Conservation (phyloP, 2,888 invertebrate genomes). For the Idaea biselata region DNA sequence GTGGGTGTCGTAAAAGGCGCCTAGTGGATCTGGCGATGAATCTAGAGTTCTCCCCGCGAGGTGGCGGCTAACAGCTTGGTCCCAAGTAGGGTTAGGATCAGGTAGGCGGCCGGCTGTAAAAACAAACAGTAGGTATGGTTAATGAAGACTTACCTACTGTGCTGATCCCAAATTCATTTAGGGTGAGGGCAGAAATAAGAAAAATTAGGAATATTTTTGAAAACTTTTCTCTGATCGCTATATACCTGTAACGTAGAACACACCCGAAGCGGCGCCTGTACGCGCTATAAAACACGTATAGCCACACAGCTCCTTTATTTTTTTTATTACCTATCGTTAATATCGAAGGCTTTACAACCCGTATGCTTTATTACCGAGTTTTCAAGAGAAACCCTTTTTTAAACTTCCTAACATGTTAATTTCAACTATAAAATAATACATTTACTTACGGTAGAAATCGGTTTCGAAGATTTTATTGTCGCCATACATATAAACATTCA, state of each 20-base stretch:
- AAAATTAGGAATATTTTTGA: not conserved
- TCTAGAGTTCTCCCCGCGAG: no score
- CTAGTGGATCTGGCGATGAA: no score
- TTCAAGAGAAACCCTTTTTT: constrained; percentile 49
- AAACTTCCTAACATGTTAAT: constrained; percentile 72
- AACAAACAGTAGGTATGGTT: not conserved
- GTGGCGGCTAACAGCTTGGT: no score
- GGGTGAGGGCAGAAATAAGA: not conserved
- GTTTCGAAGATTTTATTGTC: constrained; percentile 21
- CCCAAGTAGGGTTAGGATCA: no score
- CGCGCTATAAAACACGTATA: constrained; percentile 64
- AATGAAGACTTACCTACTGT: not conserved
- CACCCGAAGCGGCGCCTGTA: constrained; percentile 59
- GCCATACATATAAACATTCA: constrained; percentile 8
- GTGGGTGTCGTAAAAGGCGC: no score
- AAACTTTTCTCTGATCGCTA: constrained; percentile 11
- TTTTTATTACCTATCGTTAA: constrained; percentile 73
- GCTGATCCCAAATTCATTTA: not conserved
- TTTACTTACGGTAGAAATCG: constrained; percentile 30
- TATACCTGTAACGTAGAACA: constrained; percentile 19
- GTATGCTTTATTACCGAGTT: constrained; percentile 65
- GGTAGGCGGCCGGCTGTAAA: not conserved
- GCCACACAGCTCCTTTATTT: constrained; percentile 64
- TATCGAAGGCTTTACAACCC: constrained; percentile 70
- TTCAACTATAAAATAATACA: constrained; percentile 64